A percentile compares a stretch with the other conserved stretches of the same genome.
These are phyloP conservation scores for Petrosia ficiformis DNA, from an alignment of 37 sponge, comb jelly and placozoan genomes.

Conservation along the genomic window DNA sequence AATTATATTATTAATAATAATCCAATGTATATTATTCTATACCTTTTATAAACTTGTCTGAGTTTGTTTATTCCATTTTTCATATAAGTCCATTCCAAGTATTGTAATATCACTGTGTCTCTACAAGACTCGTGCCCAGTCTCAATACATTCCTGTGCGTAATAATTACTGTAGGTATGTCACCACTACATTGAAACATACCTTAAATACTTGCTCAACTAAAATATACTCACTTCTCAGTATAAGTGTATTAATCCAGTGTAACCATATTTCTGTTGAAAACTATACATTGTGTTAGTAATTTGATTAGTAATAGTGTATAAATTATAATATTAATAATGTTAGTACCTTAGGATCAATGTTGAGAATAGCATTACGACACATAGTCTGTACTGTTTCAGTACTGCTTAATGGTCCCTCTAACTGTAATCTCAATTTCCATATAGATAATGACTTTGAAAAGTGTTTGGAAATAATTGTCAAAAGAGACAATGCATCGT, in stretches of 20 bases:
- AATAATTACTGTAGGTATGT: too few relatives aligned
- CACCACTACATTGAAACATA: too few relatives aligned
- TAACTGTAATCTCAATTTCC: background rate
- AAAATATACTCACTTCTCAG: background rate
- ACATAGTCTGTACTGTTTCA: background rate
- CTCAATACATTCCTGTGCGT: constrained; percentile 34
- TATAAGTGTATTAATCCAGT: constrained; percentile 25
- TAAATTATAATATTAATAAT: too few relatives aligned
- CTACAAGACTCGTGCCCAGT: background rate
- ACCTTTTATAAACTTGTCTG: constrained; percentile 48
- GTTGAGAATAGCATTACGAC: too few relatives aligned
- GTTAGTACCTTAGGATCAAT: too few relatives aligned
- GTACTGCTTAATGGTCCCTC: background rate
- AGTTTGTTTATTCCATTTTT: constrained; percentile 25
- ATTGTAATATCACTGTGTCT: constrained; percentile 17
- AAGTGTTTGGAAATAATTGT: background rate
- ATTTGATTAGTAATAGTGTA: too few relatives aligned
- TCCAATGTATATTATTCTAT: background rate
- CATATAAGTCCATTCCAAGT: constrained; percentile 50
- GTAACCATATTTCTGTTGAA: constrained; percentile 42
- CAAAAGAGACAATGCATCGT: background rate
- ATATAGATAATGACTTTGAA: background rate
- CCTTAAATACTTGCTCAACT: constrained; percentile 27
- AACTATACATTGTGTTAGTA: constrained; percentile 9
- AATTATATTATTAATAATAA: background rate